Percentiles rank a stretch among this genome's conserved stretches.
These are phyloP conservation scores for Poecilia latipinna DNA, from an alignment of 2,113 vertebrate genomes.

Conservation along the genomic window DNA sequence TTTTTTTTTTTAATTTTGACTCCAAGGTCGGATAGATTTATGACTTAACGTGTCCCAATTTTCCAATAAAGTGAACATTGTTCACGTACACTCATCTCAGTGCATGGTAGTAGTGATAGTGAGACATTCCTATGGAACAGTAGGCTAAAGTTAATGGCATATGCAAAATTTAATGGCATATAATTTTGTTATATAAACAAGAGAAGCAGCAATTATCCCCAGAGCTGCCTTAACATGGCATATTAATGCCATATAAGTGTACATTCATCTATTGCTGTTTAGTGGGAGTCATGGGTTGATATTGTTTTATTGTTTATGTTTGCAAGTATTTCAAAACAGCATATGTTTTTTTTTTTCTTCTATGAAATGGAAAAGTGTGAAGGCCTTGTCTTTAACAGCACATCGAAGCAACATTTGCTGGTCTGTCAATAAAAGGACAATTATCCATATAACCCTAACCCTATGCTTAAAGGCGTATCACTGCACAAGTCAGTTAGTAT, in stretches of 20 bases:
- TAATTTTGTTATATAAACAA: not conserved
- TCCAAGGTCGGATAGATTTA: not conserved
- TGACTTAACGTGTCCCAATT: conserved; percentile 6
- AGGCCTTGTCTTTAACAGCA: not conserved
- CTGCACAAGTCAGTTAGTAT: too few species aligned
- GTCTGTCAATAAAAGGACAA: too few species aligned
- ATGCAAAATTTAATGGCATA: not conserved
- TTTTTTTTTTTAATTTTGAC: not conserved
- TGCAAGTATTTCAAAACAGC: too few species aligned
- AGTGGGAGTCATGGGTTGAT: not conserved
- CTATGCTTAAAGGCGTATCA: too few species aligned
- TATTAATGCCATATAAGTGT: not conserved
- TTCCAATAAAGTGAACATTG: not conserved
- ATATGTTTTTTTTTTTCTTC: not conserved
- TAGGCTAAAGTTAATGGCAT: not conserved
- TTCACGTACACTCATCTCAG: not conserved
- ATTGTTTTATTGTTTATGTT: not conserved
- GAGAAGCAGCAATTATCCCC: not conserved
- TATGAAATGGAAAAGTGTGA: not conserved
- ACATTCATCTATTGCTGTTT: not conserved
- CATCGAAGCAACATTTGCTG: not conserved
- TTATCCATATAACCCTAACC: too few species aligned
- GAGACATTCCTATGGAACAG: not conserved
- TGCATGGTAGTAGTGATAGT: not conserved
- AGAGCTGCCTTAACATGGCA: not conserved